Conservation (phyloP, 2,113 vertebrate species). For the Saguinus midas region DNA sequence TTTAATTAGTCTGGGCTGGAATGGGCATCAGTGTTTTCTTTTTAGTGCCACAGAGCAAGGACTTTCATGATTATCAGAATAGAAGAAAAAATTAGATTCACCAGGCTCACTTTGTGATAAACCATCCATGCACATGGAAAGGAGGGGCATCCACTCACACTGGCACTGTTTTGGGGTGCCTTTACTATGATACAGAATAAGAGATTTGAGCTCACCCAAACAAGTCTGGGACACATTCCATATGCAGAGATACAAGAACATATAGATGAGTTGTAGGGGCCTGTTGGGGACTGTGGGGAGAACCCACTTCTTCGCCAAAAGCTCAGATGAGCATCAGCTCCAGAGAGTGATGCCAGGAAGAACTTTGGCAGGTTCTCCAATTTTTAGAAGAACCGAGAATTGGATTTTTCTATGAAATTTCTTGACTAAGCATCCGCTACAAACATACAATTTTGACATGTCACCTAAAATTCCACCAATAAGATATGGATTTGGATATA, state of each 20-base stretch:
- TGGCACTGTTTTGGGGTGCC: accelerated
- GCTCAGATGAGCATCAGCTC: accelerated
- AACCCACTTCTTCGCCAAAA: not conserved
- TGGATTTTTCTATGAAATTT: not conserved
- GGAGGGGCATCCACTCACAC: accelerated
- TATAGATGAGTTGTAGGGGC: accelerated
- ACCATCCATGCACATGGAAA: not conserved
- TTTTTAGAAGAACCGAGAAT: not conserved
- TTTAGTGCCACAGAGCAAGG: not conserved
- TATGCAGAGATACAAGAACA: too few species aligned
- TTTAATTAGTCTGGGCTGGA: not conserved
- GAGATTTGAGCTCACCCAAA: not conserved
- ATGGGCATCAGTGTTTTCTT: not conserved
- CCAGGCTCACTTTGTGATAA: not conserved
- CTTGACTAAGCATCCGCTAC: not conserved
- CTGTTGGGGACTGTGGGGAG: accelerated
- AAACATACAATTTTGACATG: not conserved
- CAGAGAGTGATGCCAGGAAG: not conserved
- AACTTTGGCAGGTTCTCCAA: not conserved
- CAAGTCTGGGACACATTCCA: accelerated
- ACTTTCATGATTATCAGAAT: not conserved
- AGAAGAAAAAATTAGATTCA: not conserved
- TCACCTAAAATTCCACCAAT: not conserved
- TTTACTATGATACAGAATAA: not conserved
- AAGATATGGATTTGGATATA: not conserved